Evolutionary conservation across 2,113 vertebrate species (phyloP), one percentile per base, ranked within the genome.

Genomic region (Mesocricetus auratus): DNA sequence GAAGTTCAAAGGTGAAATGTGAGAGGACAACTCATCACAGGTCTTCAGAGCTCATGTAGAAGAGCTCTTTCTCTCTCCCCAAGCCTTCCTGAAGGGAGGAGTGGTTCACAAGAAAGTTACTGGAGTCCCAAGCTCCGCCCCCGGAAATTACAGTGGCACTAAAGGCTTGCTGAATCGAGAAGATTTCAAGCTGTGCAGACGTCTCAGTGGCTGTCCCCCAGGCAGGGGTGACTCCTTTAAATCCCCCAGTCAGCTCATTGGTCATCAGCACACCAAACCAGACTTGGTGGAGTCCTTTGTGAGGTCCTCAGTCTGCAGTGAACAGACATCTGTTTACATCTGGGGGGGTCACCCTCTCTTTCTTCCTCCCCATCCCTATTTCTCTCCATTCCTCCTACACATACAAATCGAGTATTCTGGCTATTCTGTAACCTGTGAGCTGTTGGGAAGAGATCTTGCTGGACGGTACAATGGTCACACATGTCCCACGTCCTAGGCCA

Each of bases 331-430:
- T 85, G 50, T 36, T 85, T 24, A 19, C 42, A 86, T 36, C 31
- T 21, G 36, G 79, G 58, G n/a, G 36, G 8, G 22, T 26, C 36
- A 39, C 53, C 19, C 68, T 42, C 26, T 45, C 7, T 19, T 5
- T 11, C 8, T 29, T 3, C 31, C 11, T 4, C 39, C 39, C 16
- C 13, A 1, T 10, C 33, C 47, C 68, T 8, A 56, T 9, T n/a
- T 58, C 56, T 2, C 13, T 58, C 12, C 56, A 11, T 16, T 56
- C 1, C 0, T 16, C 36, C 58, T 53, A 1, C 3, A 5, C 42
- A 3, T 3, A 12, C 47, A 4, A 0, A 16, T 10, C 0, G 45
- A 47, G 26, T 4, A 6, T 50, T 42, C 31, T 8, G 36, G 7
- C 4, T 50, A 47, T 58, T 31, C 26, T 36, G 66, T 53, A 21